These are phyloP conservation scores for Mercenaria mercenaria DNA, from an alignment of 1,140 invertebrate species.

Conservation along the genomic window DNA sequence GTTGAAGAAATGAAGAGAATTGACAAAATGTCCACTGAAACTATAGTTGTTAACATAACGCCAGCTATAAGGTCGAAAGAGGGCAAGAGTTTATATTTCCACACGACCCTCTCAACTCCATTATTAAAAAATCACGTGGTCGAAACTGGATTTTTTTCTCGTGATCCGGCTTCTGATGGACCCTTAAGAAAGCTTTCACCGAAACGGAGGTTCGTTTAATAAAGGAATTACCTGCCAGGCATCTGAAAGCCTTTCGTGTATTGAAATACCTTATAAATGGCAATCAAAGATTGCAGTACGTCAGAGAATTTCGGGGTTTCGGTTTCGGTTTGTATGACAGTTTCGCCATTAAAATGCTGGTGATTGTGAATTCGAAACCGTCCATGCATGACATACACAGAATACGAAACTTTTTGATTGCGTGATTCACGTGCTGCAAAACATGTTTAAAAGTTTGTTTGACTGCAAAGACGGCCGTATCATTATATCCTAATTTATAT, in stretches of 20 bases:
- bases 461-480: neutral
- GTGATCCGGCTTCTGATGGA: neutral
- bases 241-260: conserved; percentile 17
- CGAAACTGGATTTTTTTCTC: neutral
- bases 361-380: neutral
- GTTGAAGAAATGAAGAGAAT: neutral
- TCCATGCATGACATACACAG: conserved; percentile 18
- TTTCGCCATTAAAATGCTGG: conserved; percentile 9
- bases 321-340: neutral
- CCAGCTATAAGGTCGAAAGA: neutral
- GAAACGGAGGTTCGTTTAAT: conserved; percentile 9
- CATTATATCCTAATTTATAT: too few species aligned
- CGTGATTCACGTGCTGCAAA: conserved; percentile 23
- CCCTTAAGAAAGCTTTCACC: conserved; percentile 30
- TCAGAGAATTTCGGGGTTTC: neutral
- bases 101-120: neutral
- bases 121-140: neutral
- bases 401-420: conserved; percentile 24
- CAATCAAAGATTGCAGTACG: neutral
- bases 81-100: neutral
- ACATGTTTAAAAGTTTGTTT: neutral
- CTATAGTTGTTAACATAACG: neutral
- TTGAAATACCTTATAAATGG: conserved; percentile 32
- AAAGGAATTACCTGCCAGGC: neutral
- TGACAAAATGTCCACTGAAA: conserved; percentile 20